phyloP scores from a whole-genome alignment of 2,797 vertebrate species.

The Chloroceryle inda region DNA sequence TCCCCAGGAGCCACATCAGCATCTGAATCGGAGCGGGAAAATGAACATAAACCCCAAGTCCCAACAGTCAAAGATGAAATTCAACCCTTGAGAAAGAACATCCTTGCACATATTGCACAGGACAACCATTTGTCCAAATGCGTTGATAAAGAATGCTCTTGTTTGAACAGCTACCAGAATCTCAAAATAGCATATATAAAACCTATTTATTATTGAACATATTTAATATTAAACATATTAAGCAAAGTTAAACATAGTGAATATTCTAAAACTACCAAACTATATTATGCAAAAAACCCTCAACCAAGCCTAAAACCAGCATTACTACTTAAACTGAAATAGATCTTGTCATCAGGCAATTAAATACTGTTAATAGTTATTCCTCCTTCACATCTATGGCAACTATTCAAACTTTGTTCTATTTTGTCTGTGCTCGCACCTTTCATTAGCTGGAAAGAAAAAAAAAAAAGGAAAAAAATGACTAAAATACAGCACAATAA shows the following conservation, averaged over 20 bases:
- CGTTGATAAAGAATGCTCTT: background rate
- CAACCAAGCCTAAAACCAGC: background rate
- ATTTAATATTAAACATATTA: background rate
- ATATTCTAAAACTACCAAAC: background rate
- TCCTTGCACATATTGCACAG: background rate
- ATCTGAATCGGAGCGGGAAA: background rate
- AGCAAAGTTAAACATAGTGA: background rate
- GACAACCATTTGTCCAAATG: background rate
- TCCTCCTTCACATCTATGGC: background rate
- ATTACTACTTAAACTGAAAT: background rate
- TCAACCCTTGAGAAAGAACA: conserved; percentile 29
- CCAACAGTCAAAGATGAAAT: conserved; percentile 13
- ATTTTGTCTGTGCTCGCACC: background rate
- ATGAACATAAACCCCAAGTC: background rate
- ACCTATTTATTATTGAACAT: background rate
- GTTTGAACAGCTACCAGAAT: background rate
- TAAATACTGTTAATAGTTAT: background rate
- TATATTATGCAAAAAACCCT: background rate
- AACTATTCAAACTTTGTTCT: background rate
- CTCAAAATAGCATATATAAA: background rate
- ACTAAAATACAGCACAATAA: background rate
- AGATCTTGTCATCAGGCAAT: background rate
- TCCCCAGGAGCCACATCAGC: background rate
- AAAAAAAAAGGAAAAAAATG: background rate
- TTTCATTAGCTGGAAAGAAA: background rate